Evolutionary conservation across 2,113 vertebrate genomes (phyloP).

Genomic region (Bubalus kerabau): DNA sequence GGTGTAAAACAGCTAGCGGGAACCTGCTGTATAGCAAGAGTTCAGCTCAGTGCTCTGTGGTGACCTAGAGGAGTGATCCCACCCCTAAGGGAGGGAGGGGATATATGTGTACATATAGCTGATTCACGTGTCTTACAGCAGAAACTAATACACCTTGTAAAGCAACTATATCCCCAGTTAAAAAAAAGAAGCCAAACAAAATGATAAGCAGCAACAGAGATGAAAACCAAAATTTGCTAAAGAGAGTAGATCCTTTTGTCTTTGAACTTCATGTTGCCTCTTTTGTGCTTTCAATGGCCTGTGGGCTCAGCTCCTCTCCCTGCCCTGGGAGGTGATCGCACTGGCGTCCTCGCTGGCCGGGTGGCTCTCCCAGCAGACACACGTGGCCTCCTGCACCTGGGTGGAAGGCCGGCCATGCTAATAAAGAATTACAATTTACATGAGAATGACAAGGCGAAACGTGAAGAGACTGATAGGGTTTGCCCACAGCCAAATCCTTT

Average conservation of each 20-base stretch:
- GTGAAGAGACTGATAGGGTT: constrained; percentile 60
- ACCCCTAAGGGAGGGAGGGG: not conserved
- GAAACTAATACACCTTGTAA: not conserved
- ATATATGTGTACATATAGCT: not conserved
- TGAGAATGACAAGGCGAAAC: constrained; percentile 73
- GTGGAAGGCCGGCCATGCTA: constrained; percentile 46
- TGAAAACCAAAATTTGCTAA: not conserved
- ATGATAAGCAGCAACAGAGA: not conserved
- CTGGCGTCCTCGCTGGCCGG: accelerated
- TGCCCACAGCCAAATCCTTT: constrained; percentile 75
- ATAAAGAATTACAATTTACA: constrained; percentile 75
- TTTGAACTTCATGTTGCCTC: not conserved
- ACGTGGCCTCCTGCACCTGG: not conserved
- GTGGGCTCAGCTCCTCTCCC: not conserved
- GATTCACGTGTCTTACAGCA: not conserved
- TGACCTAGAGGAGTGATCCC: not conserved
- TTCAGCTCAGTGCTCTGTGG: not conserved
- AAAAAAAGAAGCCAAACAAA: not conserved
- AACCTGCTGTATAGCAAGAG: not conserved
- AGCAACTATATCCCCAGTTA: not conserved
- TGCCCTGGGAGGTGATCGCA: not conserved
- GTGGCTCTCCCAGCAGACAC: not conserved
- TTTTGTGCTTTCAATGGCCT: not conserved
- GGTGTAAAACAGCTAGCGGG: not conserved
- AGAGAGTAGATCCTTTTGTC: not conserved